These are phyloP conservation scores for Pterophyllum scalare DNA, from an alignment of 2,113 vertebrate species.

Conservation along the genomic window DNA sequence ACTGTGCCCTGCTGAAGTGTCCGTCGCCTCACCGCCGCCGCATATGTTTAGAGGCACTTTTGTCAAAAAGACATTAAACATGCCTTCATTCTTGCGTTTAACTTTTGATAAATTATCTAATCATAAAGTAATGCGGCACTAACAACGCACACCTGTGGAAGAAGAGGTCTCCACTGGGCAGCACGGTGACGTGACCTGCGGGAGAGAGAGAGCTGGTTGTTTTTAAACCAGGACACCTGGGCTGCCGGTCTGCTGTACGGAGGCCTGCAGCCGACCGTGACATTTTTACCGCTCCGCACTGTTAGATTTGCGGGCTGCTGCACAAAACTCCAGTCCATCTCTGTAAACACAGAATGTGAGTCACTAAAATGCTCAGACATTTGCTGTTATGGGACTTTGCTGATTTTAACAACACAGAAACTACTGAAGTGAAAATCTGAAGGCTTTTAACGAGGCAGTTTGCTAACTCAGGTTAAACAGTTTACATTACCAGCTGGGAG, in stretches of 20 bases:
- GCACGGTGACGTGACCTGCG: conserved; percentile 29
- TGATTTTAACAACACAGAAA: background rate
- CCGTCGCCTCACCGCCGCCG: too few relatives aligned
- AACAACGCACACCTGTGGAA: conserved; percentile 71
- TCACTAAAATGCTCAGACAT: background rate
- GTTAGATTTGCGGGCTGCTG: conserved; percentile 73
- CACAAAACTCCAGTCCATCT: conserved; percentile 79
- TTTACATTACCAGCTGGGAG: conserved; percentile 74
- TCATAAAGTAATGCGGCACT: background rate
- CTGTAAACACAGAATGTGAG: conserved; percentile 57
- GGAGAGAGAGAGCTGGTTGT: conserved; percentile 64
- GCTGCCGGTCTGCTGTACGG: conserved; percentile 75
- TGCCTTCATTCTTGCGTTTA: background rate
- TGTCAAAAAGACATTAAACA: background rate
- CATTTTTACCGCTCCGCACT: conserved; percentile 65
- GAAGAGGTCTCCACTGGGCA: conserved; percentile 76
- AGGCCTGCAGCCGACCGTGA: conserved; percentile 74
- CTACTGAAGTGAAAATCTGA: background rate
- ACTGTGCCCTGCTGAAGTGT: too few relatives aligned
- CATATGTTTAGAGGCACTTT: background rate
- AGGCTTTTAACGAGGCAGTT: background rate
- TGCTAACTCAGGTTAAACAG: background rate
- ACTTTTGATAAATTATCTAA: background rate
- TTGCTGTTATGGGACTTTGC: background rate
- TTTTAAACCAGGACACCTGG: conserved; percentile 79